Percentiles rank a stretch among this genome's conserved stretches.
Conservation (phyloP, 2,888 invertebrate genomes). For the Metallyticus violacea region DNA sequence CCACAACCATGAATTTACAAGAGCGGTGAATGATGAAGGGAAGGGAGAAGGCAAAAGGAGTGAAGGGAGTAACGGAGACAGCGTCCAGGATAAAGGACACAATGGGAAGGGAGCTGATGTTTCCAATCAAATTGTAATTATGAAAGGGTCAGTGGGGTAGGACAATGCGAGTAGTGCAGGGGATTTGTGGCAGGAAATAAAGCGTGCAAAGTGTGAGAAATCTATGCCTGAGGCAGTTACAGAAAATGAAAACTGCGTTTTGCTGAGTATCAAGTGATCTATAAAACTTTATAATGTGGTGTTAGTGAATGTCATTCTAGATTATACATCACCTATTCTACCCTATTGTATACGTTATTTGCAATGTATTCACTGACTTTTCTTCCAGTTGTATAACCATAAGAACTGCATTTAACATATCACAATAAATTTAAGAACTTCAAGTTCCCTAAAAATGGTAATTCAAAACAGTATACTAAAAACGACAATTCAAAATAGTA, state of each 20-base stretch:
- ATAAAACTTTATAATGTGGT: not conserved
- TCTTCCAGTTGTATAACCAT: no score
- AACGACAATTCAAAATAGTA: no score
- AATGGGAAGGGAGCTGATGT: conserved; percentile 2
- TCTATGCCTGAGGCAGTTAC: not conserved
- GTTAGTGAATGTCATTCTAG: not conserved
- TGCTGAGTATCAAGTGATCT: not conserved
- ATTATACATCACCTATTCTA: no score
- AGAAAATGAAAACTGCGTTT: not conserved
- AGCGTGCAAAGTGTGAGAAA: not conserved
- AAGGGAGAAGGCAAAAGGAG: not conserved
- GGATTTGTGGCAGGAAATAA: not conserved
- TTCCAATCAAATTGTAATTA: conserved; percentile 27
- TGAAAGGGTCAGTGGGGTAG: conserved; percentile 7
- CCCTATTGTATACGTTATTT: no score
- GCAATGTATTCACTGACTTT: no score
- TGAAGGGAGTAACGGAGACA: conserved; percentile 9
- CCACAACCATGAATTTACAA: conserved; percentile 9
- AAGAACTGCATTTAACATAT: no score
- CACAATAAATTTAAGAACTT: no score
- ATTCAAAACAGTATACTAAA: no score
- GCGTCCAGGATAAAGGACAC: not conserved
- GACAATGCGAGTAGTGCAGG: not conserved
- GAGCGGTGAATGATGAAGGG: conserved; percentile 2
- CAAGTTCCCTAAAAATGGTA: no score